Evolutionary conservation across 2,797 vertebrate genomes (phyloP), one percentile per base, ranked within the genome.

Genomic region (Pteronotus mesoamericanus): DNA sequence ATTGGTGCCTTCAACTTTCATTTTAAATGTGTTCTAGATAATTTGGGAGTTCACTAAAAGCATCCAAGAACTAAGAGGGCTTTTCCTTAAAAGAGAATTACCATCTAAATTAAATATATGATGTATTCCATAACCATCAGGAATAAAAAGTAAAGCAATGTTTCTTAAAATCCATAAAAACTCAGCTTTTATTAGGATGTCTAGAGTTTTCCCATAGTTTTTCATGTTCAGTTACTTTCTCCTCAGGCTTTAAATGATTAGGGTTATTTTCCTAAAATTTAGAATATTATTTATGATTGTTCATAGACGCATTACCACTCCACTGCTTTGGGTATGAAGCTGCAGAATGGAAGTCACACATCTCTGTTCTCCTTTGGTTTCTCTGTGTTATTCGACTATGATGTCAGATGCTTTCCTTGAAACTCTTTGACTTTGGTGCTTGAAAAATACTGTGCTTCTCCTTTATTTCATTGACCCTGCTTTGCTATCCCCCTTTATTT

Each of bases 131-230:
- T 64, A 89, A 37, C 57, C 26, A 0, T 32, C n/a, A 75, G 42
- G 82, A 96, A 86, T 15, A 66, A 88, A 53, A 78, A 57, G 24
- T 55, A 53, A 91, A 88, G 7, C 37, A 88, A 10, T 37, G 9
- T 88, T 92, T 32, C 39, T 74, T 93, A 71, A 78, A 77, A 37
- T 94, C 95, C 61, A 91, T 11, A 69, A 59, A 32, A 91, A 64
- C 34, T 79, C 57, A 42, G 57, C 82, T 86, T 92, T 75, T 66
- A 74, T 83, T 79, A 74, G 51, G 22, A 80, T 86, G 93, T 97
- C 4, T 78, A 53, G 77, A 75, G n/a, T 66, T 75, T 71, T 89
- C 48, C n/a, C 6, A 0, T 86, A 61, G 3, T 78, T 46, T 94
- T 82, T 72, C n/a, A 2, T 68, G 78, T 68, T 94, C 42, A 89